Percentiles rank a stretch among this genome's conserved stretches.
Evolutionary conservation across 2,113 vertebrate species (phyloP).

Genomic region (Bujurquina vittata): DNA sequence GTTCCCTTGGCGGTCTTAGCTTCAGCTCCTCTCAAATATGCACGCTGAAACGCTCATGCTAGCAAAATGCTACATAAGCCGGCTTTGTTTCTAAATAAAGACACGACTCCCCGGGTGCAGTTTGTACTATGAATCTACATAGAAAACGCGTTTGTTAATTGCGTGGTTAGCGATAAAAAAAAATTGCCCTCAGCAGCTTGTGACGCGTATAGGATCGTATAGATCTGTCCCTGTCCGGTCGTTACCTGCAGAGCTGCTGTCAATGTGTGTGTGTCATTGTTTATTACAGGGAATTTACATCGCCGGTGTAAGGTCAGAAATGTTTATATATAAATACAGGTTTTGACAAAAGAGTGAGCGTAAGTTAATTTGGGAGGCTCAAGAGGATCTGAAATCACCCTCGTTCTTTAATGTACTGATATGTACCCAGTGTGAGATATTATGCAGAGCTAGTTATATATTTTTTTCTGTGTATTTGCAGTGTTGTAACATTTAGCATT

Average conservation of each 20-base stretch:
- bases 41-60: slow-evolving; percentile 15
- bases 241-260: neutral
- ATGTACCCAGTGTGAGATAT: rapidly evolving
- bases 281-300: neutral
- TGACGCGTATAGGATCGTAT: too few relatives aligned
- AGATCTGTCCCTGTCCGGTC: neutral
- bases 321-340: neutral
- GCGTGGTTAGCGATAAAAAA: rapidly evolving
- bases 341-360: neutral
- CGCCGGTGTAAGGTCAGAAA: neutral
- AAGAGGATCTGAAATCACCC: neutral
- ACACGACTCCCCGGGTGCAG: neutral
- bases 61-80: slow-evolving; percentile 39
- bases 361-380: neutral
- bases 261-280: slow-evolving; percentile 14
- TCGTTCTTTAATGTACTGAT: too few relatives aligned
- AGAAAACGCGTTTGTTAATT: neutral
- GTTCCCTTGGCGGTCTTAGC: rapidly evolving
- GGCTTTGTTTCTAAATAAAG: neutral
- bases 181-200: neutral
- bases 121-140: neutral
- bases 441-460: neutral
- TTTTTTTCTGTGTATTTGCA: neutral
- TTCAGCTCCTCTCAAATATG: neutral
- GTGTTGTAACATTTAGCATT: neutral